Evolutionary conservation across 2,888 invertebrate species (phyloP).

Genomic region (Trichogramma dendrolimi): DNA sequence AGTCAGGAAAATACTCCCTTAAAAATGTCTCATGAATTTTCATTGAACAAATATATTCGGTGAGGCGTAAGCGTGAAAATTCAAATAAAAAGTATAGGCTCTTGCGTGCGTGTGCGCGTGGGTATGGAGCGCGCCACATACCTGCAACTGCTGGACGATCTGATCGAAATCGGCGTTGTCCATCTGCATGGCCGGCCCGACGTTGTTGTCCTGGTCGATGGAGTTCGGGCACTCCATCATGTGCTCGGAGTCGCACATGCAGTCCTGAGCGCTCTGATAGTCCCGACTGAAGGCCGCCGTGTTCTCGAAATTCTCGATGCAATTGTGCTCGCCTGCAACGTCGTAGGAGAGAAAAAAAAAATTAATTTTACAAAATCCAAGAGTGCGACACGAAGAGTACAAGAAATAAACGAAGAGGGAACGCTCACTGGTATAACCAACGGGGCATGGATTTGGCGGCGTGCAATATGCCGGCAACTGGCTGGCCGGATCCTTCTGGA

Average conservation of each 20-base stretch:
- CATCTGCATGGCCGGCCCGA: constrained; percentile 43
- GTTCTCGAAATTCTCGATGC: constrained; percentile 88
- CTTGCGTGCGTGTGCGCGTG: not conserved
- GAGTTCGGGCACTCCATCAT: constrained; percentile 85
- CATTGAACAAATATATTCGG: constrained; percentile 7
- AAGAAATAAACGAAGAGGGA: not conserved
- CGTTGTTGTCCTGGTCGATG: constrained; percentile 46
- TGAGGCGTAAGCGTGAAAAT: constrained; percentile 7
- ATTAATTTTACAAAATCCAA: not conserved
- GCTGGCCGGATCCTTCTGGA: constrained; percentile 85
- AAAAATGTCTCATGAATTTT: not conserved
- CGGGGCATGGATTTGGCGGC: constrained; percentile 97
- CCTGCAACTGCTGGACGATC: constrained; percentile 62
- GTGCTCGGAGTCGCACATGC: constrained; percentile 97
- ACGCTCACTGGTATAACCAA: constrained; percentile 76
- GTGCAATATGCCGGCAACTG: constrained; percentile 96
- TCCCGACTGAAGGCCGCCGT: constrained; percentile 91
- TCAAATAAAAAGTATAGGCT: not conserved
- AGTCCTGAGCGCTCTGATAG: constrained; percentile 87
- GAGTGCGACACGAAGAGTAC: not conserved
- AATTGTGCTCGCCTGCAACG: constrained; percentile 73
- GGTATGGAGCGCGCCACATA: constrained; percentile 33
- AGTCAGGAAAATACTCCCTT: constrained; percentile 19
- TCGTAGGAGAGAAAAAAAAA: not conserved
- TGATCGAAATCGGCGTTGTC: constrained; percentile 63